phyloP scores from a whole-genome alignment of 2,888 invertebrate genomes.

The Scaptomyza polygonia region DNA sequence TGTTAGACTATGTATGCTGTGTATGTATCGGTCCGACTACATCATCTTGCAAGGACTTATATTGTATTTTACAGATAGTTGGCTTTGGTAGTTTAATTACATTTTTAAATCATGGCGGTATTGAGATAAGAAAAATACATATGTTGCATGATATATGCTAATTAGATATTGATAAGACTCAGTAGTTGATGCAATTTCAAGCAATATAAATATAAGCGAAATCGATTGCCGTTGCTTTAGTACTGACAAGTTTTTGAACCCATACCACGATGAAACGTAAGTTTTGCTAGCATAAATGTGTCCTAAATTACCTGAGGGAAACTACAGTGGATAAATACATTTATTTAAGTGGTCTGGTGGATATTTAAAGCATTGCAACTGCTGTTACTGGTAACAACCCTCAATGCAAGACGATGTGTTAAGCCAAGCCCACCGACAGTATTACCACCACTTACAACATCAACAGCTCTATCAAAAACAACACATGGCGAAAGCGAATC shows the following conservation, averaged over 20 bases:
- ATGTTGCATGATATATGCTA: constrained; percentile 49
- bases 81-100: constrained; percentile 27
- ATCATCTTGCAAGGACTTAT: too few relatives aligned
- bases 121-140: constrained; percentile 30
- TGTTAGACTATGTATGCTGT: too few relatives aligned
- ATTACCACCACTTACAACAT: neutral
- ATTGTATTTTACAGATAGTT: neutral
- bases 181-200: constrained; percentile 13
- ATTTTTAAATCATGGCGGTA: constrained; percentile 25
- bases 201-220: constrained; percentile 53
- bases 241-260: constrained; percentile 3
- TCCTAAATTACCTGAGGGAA: constrained; percentile 2
- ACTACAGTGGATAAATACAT: constrained; percentile 14
- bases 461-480: neutral
- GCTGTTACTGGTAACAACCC: constrained; percentile 43
- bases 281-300: constrained; percentile 18
- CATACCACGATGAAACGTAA: constrained; percentile 55
- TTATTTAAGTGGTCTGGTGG: constrained; percentile 48
- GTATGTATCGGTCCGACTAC: too few relatives aligned
- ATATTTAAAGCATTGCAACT: constrained; percentile 49
- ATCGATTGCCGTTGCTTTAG: neutral
- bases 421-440: constrained; percentile 12
- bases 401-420: constrained; percentile 49
- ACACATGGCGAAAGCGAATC: constrained; percentile 1
- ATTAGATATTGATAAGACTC: constrained; percentile 45